Evolutionary conservation across 1,140 invertebrate species (phyloP).

Genomic region (Lepidurus arcticus): DNA sequence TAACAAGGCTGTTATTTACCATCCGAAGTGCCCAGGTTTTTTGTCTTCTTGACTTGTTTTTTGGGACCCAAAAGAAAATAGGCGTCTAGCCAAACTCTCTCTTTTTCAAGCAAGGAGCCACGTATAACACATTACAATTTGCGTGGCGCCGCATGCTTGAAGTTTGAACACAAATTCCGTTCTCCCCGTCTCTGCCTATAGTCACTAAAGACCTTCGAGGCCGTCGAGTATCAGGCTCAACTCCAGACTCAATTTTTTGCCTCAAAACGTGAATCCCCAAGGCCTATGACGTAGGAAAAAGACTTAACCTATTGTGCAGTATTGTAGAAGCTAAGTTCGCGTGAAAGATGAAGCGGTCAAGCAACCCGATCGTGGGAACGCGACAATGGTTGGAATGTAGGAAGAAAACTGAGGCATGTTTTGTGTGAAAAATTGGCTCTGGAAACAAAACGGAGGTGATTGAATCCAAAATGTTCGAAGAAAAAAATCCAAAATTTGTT

Average conservation of each 20-base stretch:
- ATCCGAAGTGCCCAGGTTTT: not conserved
- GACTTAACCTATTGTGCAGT: too few relatives aligned
- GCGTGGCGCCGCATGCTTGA: not conserved
- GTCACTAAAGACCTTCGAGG: too few relatives aligned
- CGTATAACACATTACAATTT: not conserved
- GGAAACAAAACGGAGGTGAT: not conserved
- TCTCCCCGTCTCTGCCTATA: not conserved
- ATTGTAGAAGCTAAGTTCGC: not conserved
- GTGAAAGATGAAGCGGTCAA: slow-evolving; percentile 14
- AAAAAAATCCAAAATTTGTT: not conserved
- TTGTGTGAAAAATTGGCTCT: not conserved
- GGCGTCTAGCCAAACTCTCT: slow-evolving; percentile 13
- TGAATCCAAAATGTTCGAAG: not conserved
- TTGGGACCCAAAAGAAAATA: not conserved
- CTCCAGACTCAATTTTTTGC: too few relatives aligned
- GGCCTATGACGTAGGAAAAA: too few relatives aligned
- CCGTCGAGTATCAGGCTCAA: too few relatives aligned
- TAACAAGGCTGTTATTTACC: not conserved
- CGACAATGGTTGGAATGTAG: not conserved
- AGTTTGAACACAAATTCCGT: not conserved
- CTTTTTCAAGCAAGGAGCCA: not conserved
- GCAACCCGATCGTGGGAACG: not conserved
- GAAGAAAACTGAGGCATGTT: not conserved
- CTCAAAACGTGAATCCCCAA: too few relatives aligned
- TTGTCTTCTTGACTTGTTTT: not conserved